These are phyloP conservation scores for Colostygia pectinataria DNA, from an alignment of 2,888 invertebrate species.

Conservation along the genomic window DNA sequence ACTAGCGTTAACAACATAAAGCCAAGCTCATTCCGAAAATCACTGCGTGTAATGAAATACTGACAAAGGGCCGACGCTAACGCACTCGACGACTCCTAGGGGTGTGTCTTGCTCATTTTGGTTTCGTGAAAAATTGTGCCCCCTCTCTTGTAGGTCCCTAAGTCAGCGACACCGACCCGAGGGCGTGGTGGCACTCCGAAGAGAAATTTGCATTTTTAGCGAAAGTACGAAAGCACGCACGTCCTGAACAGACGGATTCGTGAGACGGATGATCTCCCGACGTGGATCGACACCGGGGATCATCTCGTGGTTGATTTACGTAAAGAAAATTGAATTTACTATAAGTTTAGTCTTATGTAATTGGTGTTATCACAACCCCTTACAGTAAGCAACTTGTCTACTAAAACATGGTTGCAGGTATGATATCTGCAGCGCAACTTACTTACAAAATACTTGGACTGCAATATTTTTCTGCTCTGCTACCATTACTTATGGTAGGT, in stretches of 20 bases:
- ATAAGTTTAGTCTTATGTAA: not conserved
- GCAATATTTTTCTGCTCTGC: too few species aligned
- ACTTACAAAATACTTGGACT: too few species aligned
- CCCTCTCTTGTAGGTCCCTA: conserved; percentile 53
- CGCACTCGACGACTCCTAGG: conserved; percentile 56
- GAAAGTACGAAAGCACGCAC: conserved; percentile 74
- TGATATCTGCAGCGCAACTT: too few species aligned
- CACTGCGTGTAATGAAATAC: conserved; percentile 58
- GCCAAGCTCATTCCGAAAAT: conserved; percentile 45
- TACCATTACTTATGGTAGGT: too few species aligned
- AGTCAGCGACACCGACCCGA: conserved; percentile 54
- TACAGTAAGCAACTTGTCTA: too few species aligned
- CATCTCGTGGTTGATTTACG: conserved; percentile 21
- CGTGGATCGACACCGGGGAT: conserved; percentile 47
- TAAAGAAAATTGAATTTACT: conserved; percentile 8
- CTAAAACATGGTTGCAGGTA: too few species aligned
- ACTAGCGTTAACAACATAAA: conserved; percentile 30
- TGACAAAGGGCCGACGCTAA: conserved; percentile 47
- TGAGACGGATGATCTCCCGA: conserved; percentile 70
- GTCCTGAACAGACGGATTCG: conserved; percentile 72
- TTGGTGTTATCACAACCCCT: conserved; percentile 3
- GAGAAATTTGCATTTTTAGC: conserved; percentile 79
- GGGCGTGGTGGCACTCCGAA: conserved; percentile 74
- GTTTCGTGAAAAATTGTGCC: conserved; percentile 75
- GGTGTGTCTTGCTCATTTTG: conserved; percentile 75